These are phyloP conservation scores for Neopelma chrysocephalum DNA, from an alignment of 2,797 vertebrate species.

Conservation along the genomic window DNA sequence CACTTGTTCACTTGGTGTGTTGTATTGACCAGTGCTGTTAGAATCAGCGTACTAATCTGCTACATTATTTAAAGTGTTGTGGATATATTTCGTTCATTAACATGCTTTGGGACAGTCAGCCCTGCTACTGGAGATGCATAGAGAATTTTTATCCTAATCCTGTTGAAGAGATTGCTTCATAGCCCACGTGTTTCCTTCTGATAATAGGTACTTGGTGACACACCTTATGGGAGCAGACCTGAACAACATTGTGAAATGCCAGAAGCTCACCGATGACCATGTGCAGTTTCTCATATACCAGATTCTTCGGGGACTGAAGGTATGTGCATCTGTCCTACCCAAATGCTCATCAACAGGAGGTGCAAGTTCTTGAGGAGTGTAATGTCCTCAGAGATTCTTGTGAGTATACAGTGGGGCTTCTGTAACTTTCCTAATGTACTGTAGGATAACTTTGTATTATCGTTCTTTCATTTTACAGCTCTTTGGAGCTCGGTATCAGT, in stretches of 20 bases:
- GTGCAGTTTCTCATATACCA: slow-evolving; percentile 99
- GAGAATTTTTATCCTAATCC: neutral
- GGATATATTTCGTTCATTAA: neutral
- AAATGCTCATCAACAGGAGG: accelerated
- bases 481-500: neutral
- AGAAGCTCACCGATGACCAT: slow-evolving; percentile 98
- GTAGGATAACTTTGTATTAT: neutral
- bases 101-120: neutral
- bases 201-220: slow-evolving; percentile 92
- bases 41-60: neutral
- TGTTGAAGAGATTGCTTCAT: neutral
- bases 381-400: neutral
- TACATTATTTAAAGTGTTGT: neutral
- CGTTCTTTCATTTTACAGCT: neutral
- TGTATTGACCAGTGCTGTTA: neutral
- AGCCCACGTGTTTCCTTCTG: neutral
- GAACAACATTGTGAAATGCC: slow-evolving; percentile 99
- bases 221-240: slow-evolving; percentile 99
- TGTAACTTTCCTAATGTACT: accelerated
- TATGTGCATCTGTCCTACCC: slow-evolving; percentile 44
- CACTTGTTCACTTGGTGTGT: neutral
- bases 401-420: neutral
- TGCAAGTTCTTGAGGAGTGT: neutral
- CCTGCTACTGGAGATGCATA: neutral
- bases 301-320: slow-evolving; percentile 96